A percentile compares a stretch with the other conserved stretches of the same genome.
phyloP scores from a whole-genome alignment of 2,113 vertebrate genomes.

The Brachypteracias leptosomus region DNA sequence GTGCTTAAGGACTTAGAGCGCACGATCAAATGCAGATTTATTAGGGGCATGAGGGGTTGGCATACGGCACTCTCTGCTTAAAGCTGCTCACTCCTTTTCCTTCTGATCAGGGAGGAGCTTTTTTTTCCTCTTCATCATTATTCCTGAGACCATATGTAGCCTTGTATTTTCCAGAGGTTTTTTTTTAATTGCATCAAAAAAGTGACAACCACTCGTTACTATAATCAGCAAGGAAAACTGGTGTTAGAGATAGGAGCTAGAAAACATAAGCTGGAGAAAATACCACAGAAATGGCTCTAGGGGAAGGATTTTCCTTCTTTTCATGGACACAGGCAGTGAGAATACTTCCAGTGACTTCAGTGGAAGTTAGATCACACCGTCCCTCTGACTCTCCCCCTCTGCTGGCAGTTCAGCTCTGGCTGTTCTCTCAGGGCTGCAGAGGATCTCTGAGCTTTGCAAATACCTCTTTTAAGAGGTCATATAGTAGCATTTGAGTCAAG shows the following conservation, averaged over 20 bases:
- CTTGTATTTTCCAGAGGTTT: neutral
- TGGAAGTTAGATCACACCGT: neutral
- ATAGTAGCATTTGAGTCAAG: neutral
- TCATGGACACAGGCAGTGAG: neutral
- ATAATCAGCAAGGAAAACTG: neutral
- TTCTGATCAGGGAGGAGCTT: neutral
- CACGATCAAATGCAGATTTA: neutral
- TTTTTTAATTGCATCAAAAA: neutral
- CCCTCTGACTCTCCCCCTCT: conserved; percentile 1
- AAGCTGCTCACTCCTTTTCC: neutral
- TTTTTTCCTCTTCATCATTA: neutral
- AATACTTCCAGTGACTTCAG: neutral
- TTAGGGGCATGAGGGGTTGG: neutral
- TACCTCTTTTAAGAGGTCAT: neutral
- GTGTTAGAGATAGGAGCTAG: neutral
- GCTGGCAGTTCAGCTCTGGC: neutral
- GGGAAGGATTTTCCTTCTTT: neutral
- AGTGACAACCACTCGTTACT: neutral
- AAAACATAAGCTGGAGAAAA: neutral
- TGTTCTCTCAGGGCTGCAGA: neutral
- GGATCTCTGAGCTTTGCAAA: neutral
- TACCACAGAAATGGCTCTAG: rapidly evolving
- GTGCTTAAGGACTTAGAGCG: conserved; percentile 1
- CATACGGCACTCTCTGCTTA: neutral
- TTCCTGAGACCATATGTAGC: neutral